Conservation (phyloP, 2,888 invertebrate species). For the Bombyx huttoni region DNA sequence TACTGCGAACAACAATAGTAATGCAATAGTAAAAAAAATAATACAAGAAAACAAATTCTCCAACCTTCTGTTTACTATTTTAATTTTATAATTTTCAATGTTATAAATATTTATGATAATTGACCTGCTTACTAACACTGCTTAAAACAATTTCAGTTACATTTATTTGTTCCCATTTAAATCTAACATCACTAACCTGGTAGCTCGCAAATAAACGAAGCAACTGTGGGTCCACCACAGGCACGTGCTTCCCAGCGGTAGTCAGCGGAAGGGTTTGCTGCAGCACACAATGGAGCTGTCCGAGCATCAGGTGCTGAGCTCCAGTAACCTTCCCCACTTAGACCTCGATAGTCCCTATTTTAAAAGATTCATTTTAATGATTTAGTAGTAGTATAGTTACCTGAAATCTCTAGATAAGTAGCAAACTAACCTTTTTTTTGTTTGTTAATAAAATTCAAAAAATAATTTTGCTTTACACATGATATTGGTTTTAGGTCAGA, state of each 20-base stretch:
- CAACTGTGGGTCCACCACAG: conserved; percentile 83
- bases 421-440: too few species aligned
- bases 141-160: too few species aligned
- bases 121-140: too few species aligned
- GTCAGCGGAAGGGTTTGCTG: conserved; percentile 81
- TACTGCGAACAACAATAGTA: conserved; percentile 58
- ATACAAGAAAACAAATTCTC: neutral
- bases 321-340: conserved; percentile 80
- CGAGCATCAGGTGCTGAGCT: conserved; percentile 76
- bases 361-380: neutral
- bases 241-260: conserved; percentile 83
- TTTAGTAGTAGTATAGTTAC: neutral
- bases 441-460: too few species aligned
- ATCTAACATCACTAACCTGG: conserved; percentile 66
- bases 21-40: neutral
- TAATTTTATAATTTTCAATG: too few species aligned
- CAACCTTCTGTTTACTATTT: too few species aligned
- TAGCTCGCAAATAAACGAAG: conserved; percentile 85
- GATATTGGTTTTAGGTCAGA: too few species aligned
- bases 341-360: conserved; percentile 71
- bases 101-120: too few species aligned
- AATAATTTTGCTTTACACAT: too few species aligned
- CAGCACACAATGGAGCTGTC: conserved; percentile 78
- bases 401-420: neutral
- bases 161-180: too few species aligned